These are phyloP conservation scores for Smittia sp. DNA, from an alignment of 2,888 invertebrate species.

Conservation along the genomic window DNA sequence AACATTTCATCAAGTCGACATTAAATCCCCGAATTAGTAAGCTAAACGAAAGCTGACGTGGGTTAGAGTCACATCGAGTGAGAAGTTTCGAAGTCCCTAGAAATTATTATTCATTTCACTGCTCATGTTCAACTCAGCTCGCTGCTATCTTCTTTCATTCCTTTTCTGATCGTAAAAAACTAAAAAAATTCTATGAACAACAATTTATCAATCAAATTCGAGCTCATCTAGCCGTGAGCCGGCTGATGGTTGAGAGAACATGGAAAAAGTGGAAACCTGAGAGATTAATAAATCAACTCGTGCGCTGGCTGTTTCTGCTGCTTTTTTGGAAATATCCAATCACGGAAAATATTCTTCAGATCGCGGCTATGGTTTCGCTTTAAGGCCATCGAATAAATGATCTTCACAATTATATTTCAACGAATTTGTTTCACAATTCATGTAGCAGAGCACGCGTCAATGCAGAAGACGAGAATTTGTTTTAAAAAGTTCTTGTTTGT, in stretches of 20 bases:
- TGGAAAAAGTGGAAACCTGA: neutral
- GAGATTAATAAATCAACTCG: conserved; percentile 4
- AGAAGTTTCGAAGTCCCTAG: neutral
- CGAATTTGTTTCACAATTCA: too few relatives aligned
- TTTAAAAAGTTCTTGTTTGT: too few relatives aligned
- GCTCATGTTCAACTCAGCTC: conserved; percentile 1
- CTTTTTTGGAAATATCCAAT: neutral
- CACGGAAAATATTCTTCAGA: too few relatives aligned
- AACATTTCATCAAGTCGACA: conserved; percentile 12
- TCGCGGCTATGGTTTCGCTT: neutral
- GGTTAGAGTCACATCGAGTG: neutral
- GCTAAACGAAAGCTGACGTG: neutral
- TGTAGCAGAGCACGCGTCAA: too few relatives aligned
- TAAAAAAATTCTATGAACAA: neutral
- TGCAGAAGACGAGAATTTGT: too few relatives aligned
- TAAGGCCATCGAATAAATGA: too few relatives aligned
- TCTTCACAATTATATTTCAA: too few relatives aligned
- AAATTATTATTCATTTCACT: conserved; percentile 21
- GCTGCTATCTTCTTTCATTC: neutral
- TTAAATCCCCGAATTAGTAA: neutral
- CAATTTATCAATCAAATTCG: conserved; percentile 18
- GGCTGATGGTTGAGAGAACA: neutral
- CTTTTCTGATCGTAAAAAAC: neutral
- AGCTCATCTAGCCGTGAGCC: neutral
- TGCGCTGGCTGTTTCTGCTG: neutral